A percentile compares a stretch with the other conserved stretches of the same genome.
phyloP scores from a whole-genome alignment of 2,113 vertebrate species.

The Petaurus breviceps region DNA sequence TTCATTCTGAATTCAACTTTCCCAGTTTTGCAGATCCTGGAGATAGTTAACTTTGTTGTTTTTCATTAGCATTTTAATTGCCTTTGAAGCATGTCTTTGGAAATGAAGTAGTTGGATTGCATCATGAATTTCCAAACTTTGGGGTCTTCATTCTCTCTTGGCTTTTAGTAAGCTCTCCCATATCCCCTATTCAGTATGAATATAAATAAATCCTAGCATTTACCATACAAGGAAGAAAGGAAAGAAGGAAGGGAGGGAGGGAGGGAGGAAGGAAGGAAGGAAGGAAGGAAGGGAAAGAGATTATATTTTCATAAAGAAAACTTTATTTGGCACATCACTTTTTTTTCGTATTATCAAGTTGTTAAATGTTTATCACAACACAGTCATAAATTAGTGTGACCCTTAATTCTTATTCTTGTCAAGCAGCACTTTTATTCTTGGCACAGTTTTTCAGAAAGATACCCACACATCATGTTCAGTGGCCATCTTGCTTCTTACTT shows the following conservation, averaged over 20 bases:
- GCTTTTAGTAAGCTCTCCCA: neutral
- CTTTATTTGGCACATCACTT: neutral
- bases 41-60: neutral
- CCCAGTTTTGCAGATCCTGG: neutral
- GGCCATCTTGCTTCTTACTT: neutral
- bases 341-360: neutral
- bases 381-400: neutral
- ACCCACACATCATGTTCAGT: neutral
- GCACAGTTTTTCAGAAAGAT: neutral
- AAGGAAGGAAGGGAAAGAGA: neutral
- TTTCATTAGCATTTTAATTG: conserved; percentile 31
- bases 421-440: neutral
- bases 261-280: too few species aligned
- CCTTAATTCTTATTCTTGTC: neutral
- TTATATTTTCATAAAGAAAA: neutral
- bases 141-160: neutral
- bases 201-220: neutral
- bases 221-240: neutral
- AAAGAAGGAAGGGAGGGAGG: too few species aligned
- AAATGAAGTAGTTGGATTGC: neutral
- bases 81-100: neutral
- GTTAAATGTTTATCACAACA: neutral
- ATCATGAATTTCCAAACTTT: neutral
- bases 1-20: neutral
- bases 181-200: neutral